Evolutionary conservation across 2,888 invertebrate species (phyloP).

Genomic region (Cynaeus angustus): DNA sequence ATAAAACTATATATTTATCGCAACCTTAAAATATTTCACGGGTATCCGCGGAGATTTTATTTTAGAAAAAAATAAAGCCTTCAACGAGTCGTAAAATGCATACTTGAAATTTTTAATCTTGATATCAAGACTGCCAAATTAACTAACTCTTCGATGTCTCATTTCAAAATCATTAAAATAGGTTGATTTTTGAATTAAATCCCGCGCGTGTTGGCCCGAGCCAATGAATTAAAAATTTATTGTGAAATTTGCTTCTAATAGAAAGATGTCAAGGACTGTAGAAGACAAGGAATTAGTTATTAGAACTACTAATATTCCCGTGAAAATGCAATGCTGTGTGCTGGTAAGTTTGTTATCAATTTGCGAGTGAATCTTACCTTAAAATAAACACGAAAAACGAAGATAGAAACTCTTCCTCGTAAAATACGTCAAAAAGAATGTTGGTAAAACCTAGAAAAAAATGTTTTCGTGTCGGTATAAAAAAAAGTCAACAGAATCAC

Average conservation of each 20-base stretch:
- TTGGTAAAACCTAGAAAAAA: neutral
- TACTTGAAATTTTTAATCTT: too few species aligned
- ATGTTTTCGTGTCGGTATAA: too few species aligned
- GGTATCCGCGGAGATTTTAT: neutral
- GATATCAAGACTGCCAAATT: too few species aligned
- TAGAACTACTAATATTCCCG: neutral
- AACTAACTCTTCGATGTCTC: too few species aligned
- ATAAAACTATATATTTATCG: too few species aligned
- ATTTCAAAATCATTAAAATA: too few species aligned
- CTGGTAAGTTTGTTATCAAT: neutral
- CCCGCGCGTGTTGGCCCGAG: neutral
- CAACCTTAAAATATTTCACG: too few species aligned
- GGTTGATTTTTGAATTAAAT: neutral
- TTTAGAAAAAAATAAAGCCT: neutral
- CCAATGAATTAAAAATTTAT: neutral
- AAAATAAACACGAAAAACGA: neutral
- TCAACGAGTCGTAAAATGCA: neutral
- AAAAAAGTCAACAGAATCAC: too few species aligned
- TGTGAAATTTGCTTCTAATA: constrained; percentile 10
- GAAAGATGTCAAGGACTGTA: constrained; percentile 14
- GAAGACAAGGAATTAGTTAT: neutral
- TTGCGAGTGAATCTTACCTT: neutral
- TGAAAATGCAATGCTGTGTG: neutral
- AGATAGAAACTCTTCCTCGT: neutral
- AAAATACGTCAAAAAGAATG: too few species aligned